Conservation (phyloP, 2,888 invertebrate species). For the Lucinisca nassula region DNA sequence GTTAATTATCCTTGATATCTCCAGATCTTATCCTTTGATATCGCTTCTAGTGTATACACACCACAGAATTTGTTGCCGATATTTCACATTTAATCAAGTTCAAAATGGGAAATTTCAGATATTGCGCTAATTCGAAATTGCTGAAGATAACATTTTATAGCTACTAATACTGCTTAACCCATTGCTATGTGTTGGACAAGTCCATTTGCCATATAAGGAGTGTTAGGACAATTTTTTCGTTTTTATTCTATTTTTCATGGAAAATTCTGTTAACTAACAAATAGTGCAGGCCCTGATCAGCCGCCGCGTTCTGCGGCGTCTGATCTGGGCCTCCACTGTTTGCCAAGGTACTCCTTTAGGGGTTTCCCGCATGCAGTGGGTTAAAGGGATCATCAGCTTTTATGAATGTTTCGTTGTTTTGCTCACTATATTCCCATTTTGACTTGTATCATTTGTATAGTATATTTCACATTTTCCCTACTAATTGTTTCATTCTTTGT, state of each 20-base stretch:
- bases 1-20: conserved; percentile 1
- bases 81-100: background rate
- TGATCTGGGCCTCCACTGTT: too few species aligned
- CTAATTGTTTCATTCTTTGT: conserved; percentile 26
- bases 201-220: too few species aligned
- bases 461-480: conserved; percentile 19
- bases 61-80: background rate
- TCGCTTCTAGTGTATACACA: background rate
- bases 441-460: conserved; percentile 3
- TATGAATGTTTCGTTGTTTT: background rate
- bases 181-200: too few species aligned
- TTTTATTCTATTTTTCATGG: too few species aligned
- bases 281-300: too few species aligned
- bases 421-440: conserved; percentile 10
- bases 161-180: conserved; percentile 1
- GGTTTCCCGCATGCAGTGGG: too few species aligned
- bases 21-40: background rate
- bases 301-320: too few species aligned
- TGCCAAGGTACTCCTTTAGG: too few species aligned
- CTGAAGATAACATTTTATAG: background rate
- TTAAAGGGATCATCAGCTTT: too few species aligned
- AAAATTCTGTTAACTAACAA: too few species aligned
- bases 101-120: background rate
- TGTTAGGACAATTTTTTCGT: too few species aligned
- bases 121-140: background rate